Evolutionary conservation across 2,888 invertebrate species (phyloP).

Genomic region (Flexamia atlantica): DNA sequence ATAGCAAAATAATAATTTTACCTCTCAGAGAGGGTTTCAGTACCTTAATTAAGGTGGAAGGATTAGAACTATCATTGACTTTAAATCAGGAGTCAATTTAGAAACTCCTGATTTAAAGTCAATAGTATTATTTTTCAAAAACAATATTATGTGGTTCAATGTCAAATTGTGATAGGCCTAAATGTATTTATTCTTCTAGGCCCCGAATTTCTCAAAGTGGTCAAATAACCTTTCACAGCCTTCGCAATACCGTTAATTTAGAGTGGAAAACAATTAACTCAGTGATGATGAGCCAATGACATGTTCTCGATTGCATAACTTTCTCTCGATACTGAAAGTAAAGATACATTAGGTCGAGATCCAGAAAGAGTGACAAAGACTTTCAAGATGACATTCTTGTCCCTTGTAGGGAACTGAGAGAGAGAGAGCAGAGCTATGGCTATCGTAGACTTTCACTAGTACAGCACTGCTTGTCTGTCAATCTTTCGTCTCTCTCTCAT

Average conservation of each 20-base stretch:
- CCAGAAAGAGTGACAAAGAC: constrained; percentile 44
- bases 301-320: constrained; percentile 10
- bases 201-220: too few species aligned
- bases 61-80: too few species aligned
- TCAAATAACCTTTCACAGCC: too few species aligned
- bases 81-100: too few species aligned
- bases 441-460: constrained; percentile 50
- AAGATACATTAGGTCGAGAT: constrained; percentile 47
- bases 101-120: too few species aligned
- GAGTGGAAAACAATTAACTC: background rate
- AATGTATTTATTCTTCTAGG: too few species aligned
- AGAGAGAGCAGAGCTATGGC: constrained; percentile 39
- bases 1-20: too few species aligned
- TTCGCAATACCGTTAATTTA: background rate
- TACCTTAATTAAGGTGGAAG: too few species aligned
- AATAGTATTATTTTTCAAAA: too few species aligned
- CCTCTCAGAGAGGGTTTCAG: too few species aligned
- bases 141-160: too few species aligned
- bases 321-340: constrained; percentile 26
- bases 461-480: background rate
- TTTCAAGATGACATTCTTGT: constrained; percentile 56
- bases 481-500: background rate
- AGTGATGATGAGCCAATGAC: background rate
- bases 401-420: constrained; percentile 37
- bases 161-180: too few species aligned